Conservation (phyloP, 1,140 invertebrate genomes). For the Delia radicum region DNA sequence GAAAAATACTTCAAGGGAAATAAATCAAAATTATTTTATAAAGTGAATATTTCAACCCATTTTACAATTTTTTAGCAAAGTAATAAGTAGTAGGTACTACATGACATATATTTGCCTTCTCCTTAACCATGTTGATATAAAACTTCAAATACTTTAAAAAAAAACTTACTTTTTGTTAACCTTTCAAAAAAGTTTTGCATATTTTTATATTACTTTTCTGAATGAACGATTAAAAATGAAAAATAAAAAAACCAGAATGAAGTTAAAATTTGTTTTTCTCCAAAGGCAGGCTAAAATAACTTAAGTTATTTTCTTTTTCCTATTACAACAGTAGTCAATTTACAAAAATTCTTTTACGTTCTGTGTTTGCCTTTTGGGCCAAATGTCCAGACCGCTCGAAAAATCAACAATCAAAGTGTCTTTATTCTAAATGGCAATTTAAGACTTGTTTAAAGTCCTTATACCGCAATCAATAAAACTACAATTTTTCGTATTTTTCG, state of each 20-base stretch:
- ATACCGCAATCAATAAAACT: conserved; percentile 18
- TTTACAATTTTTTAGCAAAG: no score
- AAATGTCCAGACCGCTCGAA: not conserved
- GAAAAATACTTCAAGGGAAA: no score
- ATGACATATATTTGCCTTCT: no score
- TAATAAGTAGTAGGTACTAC: no score
- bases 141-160: not conserved
- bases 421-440: conserved; percentile 19
- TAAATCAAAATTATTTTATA: no score
- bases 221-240: not conserved
- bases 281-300: not conserved
- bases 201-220: conserved; percentile 2
- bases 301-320: not conserved
- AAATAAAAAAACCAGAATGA: no score
- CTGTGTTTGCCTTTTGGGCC: not conserved
- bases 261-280: no score
- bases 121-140: not conserved
- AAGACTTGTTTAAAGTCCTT: conserved; percentile 23
- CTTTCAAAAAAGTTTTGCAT: not conserved
- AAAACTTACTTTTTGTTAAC: not conserved
- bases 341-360: not conserved
- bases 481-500: not conserved
- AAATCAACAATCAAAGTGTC: conserved; percentile 15
- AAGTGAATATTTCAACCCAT: no score
- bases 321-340: not conserved